Base-by-base conservation (phyloP, 2,888 invertebrate species). In the Chymomyza caudatula region DNA sequence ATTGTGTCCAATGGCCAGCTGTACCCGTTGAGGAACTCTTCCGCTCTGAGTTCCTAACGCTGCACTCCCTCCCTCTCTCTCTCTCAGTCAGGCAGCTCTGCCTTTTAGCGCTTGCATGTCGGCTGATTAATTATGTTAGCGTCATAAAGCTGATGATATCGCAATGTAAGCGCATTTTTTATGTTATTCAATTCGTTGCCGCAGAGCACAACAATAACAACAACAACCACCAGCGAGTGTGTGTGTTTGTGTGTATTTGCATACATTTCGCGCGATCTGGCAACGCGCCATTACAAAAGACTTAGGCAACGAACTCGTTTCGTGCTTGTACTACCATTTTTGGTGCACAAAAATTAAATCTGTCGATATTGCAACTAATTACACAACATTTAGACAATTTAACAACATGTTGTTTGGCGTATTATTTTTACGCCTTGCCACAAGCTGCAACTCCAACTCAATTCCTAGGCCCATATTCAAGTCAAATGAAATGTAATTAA, bases 81-180 rank as follows among this genome's bases (percentile, higher is more conserved):
- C 13, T 2, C 43, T 43, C n/a, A n/a, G 2, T 8, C 47, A 47
- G 47, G 22, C 68, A 64, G 37, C 49, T 49, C 70, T 80, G 78
- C 77, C 88, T 86, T 85, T 85, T 86, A 86, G 88, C 87, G 80
- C 76, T 80, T 80, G 79, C 85, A 87, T 88, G 87, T 88, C 76
- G 79, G 85, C 79, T 89, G 88, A 88, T 88, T 89, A 88, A 88
- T 88, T 88, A 89, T 82, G 84, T 79, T 83, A 88, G 85, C 88
- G 88, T 89, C 88, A 88, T 86, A 89, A 89, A 88, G 88, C 89
- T 89, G 89, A 89, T 89, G 89, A 88, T 88, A 89, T 89, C 88
- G 88, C 88, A 89, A 84, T 88, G 89, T 78, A 79, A 77, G 83
- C 80, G 76, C 85, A 86, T 88, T 87, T 85, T 87, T 88, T 81